Percentiles rank a stretch among this genome's conserved stretches.
Evolutionary conservation across 2,797 vertebrate genomes (phyloP).

Genomic region (Anolis apletophallus): DNA sequence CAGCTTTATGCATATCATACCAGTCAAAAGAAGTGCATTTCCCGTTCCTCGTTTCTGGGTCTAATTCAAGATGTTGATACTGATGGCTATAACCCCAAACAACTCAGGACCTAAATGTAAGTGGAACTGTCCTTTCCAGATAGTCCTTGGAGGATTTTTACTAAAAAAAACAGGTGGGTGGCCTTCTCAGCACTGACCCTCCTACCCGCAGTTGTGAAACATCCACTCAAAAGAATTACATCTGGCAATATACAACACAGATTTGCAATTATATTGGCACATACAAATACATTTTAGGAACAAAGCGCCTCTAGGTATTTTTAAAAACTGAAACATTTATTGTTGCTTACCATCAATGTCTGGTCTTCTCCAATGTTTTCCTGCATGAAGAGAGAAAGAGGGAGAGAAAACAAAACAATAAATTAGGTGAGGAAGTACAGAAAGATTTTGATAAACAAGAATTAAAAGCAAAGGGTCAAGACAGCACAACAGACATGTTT

Average conservation of each 20-base stretch:
- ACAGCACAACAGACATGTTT: conserved; percentile 24
- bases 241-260: conserved; percentile 38
- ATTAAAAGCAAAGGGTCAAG: conserved; percentile 37
- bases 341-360: conserved; percentile 90
- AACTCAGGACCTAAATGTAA: too few relatives aligned
- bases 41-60: too few relatives aligned
- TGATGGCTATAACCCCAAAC: too few relatives aligned
- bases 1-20: too few relatives aligned
- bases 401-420: conserved; percentile 60
- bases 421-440: conserved; percentile 45
- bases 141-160: too few relatives aligned
- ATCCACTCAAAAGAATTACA: background rate
- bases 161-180: too few relatives aligned
- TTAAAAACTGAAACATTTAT: conserved; percentile 38
- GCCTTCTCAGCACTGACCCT: too few relatives aligned
- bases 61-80: too few relatives aligned
- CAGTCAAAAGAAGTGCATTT: too few relatives aligned
- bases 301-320: conserved; percentile 34
- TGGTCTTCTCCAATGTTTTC: conserved; percentile 87
- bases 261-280: conserved; percentile 12
- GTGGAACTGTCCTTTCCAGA: too few relatives aligned
- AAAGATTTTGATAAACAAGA: conserved; percentile 38
- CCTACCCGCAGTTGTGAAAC: too few relatives aligned
- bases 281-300: conserved; percentile 44
- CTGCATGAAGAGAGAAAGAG: conserved; percentile 72